Base-by-base conservation (phyloP, 2,113 vertebrate genomes). In the Sialia sialis region DNA sequence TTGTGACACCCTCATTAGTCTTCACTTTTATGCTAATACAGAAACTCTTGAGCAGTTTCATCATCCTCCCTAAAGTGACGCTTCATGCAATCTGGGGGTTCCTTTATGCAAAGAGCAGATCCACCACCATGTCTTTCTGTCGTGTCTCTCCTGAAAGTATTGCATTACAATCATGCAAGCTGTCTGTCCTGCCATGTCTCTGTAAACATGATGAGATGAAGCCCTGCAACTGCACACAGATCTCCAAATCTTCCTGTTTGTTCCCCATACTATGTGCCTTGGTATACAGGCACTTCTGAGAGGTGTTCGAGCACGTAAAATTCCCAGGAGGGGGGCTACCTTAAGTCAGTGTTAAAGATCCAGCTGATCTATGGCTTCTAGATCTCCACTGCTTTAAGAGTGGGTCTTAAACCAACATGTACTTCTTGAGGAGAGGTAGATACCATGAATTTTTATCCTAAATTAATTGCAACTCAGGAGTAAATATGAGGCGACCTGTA, bases 291-390 rank as follows among this genome's bases (percentile, higher is more conserved):
- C 36, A 26, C 82, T 75, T 85, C 34, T 58, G 36, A 51, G 60
- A 66, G 32, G 13, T 67, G 11, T 67, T 34, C 0, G 1, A 66
- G 36, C 30, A 25, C 13, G 6, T 49, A 48, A 1, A 2, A 49
- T 66, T 67, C 26, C 30, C 69, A n/a, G 41, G 18, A 39, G 11
- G 11, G 29, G 11, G 64, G 18, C 16, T 12, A 7, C 41, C 51
- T 74, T 14, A 73, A 74, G 25, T 66, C 41, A 73, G 2, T 14
- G 4, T 32, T 84, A 10, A 88, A 83, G 55, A 64, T 38, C 16
- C 46, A 32, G 2, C 32, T 54, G 23, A 74, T 62, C 17, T 74
- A 11, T 63, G n/a, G 30, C 26, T 89, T 82, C 44, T 56, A 0
- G 48, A 23, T 67, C 49, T 29, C 26, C 26, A 51, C 49, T 51